Evolutionary conservation across 1,140 invertebrate species (phyloP), one percentile per base, ranked within the genome.

Genomic region (Neodiprion lecontei): DNA sequence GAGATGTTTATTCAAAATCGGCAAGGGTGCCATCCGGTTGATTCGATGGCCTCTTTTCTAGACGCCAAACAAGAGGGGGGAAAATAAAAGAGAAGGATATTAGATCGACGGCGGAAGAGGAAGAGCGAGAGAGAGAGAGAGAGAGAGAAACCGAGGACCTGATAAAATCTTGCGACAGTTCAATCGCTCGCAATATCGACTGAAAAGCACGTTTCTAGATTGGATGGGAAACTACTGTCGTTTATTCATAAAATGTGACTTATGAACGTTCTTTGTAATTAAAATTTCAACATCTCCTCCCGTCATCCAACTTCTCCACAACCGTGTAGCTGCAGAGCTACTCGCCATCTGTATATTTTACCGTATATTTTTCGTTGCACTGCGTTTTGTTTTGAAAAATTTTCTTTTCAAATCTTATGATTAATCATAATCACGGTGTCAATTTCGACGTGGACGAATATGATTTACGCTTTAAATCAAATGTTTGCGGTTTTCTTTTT

Each of bases 121-220:
- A 1, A 40, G 28, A 40, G 28, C 28, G 28, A 28, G 28, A 28
- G 28, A 1, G n/a, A 8, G n/a, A 61, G 4, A 61, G n/a, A 61
- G n/a, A 61, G 9, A 61, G n/a, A 61, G 9, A 61, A 61, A 61
- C 9, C 11, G 53, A 61, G 53, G 53, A 14, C 9, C n/a, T 61
- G 53, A 61, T 61, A 61, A 61, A 61, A 61, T 61, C 53, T 61
- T 61, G 53, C 53, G 53, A 61, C 53, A 61, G 53, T 61, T 61
- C 53, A 61, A 61, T 61, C 53, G 53, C 53, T 61, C 53, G 53
- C 11, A 12, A 61, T 61, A 61, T 61, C 53, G 53, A 61, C 53
- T 61, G n/a, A 61, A 61, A 61, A 61, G n/a, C 53, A 14, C 11
- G 53, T 17, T 61, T 61, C 53, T 8, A 61, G 9, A 61, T 61